Conservation (phyloP, 1,140 invertebrate genomes). For the Temnothorax curvispinosus region DNA sequence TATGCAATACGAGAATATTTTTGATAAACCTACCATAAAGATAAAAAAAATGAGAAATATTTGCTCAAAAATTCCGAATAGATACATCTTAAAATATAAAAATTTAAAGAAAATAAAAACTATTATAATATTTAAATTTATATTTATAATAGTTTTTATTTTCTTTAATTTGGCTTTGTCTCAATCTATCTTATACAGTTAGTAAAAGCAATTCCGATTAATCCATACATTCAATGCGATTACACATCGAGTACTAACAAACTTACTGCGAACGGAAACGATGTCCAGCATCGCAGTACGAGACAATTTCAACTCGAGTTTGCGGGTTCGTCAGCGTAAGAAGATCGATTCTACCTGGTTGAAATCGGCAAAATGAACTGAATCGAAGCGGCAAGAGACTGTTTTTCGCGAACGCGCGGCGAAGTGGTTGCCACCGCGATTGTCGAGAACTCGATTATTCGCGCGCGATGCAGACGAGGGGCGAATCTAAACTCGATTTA, state of each 20-base stretch:
- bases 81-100: not conserved
- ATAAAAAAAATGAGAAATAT: not conserved
- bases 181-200: not conserved
- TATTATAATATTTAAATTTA: no score
- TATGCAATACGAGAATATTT: not conserved
- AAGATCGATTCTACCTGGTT: conserved; percentile 5
- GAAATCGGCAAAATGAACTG: conserved; percentile 34
- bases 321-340: not conserved
- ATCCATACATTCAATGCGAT: conserved; percentile 8
- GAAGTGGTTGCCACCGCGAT: not conserved
- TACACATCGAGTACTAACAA: not conserved
- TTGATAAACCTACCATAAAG: not conserved
- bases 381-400: not conserved
- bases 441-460: conserved; percentile 57
- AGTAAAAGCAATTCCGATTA: conserved; percentile 6
- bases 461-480: conserved; percentile 27
- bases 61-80: not conserved
- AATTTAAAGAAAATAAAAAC: not conserved
- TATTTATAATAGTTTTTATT: no score
- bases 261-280: conserved; percentile 18
- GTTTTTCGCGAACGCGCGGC: conserved; percentile 30
- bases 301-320: conserved; percentile 27
- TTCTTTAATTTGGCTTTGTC: not conserved
- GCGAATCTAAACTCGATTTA: conserved; percentile 66
- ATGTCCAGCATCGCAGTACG: not conserved